Percentiles rank a stretch among this genome's conserved stretches.
phyloP scores from a whole-genome alignment of 2,888 invertebrate genomes.

The Euphydryas editha region DNA sequence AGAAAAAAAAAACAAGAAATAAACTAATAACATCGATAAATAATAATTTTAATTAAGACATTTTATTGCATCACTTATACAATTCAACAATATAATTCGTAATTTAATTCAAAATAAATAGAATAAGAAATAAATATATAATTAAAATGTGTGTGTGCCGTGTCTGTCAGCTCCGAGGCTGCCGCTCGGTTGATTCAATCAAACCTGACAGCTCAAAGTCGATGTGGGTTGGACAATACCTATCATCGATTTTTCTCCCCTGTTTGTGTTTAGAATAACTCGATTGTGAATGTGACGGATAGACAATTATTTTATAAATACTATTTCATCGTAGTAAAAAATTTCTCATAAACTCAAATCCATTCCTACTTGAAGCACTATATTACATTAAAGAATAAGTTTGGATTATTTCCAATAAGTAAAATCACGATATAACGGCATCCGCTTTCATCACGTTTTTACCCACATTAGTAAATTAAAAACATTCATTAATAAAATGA shows the following conservation, averaged over 20 bases:
- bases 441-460: too few species aligned
- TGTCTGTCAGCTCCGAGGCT: conserved; percentile 52
- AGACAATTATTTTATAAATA: conserved; percentile 1
- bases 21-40: too few species aligned
- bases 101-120: not conserved
- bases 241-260: conserved; percentile 75
- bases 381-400: too few species aligned
- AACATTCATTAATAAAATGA: too few species aligned
- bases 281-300: conserved; percentile 38
- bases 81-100: not conserved
- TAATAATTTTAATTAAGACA: too few species aligned
- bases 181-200: conserved; percentile 75
- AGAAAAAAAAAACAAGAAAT: too few species aligned
- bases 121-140: not conserved
- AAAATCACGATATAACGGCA: too few species aligned
- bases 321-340: not conserved
- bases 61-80: too few species aligned
- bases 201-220: conserved; percentile 81
- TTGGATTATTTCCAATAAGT: too few species aligned
- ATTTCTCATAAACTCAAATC: too few species aligned
- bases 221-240: conserved; percentile 77
- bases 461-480: too few species aligned
- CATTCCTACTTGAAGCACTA: too few species aligned
- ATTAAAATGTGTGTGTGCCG: conserved; percentile 37
- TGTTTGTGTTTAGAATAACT: conserved; percentile 49